Conservation (phyloP, 2,113 vertebrate species). For the Falcunculus frontatus region DNA sequence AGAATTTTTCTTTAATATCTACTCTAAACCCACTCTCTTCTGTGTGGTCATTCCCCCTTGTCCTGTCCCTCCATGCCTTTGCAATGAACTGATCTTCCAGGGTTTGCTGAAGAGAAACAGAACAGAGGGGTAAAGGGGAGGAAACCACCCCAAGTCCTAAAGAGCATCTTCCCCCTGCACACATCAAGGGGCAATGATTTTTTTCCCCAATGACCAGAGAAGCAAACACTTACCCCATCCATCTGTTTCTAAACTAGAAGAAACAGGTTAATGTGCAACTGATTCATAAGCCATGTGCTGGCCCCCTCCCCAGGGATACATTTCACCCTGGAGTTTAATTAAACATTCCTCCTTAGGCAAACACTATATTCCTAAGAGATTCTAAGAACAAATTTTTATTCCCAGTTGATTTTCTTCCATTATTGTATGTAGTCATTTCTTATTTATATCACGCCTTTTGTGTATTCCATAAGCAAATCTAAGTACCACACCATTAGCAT, state of each 20-base stretch:
- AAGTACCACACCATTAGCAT: background rate
- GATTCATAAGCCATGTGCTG: background rate
- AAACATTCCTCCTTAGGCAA: background rate
- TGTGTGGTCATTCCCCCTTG: background rate
- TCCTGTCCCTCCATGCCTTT: background rate
- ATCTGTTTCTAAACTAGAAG: background rate
- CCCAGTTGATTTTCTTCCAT: background rate
- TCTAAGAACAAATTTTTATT: background rate
- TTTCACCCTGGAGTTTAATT: slow-evolving; percentile 36
- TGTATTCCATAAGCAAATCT: background rate
- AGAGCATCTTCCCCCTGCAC: background rate
- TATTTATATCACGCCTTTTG: background rate
- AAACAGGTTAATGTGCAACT: background rate
- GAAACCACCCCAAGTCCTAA: background rate
- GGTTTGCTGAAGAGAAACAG: background rate
- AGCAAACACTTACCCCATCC: background rate
- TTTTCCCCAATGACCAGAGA: background rate
- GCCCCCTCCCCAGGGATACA: background rate
- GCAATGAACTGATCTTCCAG: background rate
- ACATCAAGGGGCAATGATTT: background rate
- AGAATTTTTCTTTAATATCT: background rate
- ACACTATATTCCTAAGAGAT: background rate
- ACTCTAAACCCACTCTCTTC: background rate
- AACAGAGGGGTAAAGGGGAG: background rate
- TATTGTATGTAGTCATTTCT: background rate